Evolutionary conservation across 2,797 vertebrate genomes (phyloP).

Genomic region (Pipistrellus pygmaeus): DNA sequence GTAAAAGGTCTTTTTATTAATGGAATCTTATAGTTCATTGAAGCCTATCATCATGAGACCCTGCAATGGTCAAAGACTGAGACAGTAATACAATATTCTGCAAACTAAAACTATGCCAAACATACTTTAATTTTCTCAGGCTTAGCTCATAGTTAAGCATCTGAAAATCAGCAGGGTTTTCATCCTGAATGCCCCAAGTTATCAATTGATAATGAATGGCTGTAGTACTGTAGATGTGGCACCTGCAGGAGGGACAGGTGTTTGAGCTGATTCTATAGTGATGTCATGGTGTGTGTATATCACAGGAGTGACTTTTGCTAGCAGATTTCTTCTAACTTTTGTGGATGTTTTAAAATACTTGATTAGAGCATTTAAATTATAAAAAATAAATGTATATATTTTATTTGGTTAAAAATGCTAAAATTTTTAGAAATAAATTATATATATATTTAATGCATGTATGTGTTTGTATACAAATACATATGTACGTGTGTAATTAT

Average conservation of each 20-base stretch:
- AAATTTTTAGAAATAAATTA: constrained; percentile 6
- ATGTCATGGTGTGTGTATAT: background rate
- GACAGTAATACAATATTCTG: background rate
- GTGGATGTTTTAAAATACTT: constrained; percentile 3
- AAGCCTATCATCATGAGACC: background rate
- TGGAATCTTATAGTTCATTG: background rate
- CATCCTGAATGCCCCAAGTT: too few relatives aligned
- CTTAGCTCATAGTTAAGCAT: background rate
- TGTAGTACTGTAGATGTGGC: background rate
- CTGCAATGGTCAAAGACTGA: background rate
- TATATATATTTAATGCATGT: background rate
- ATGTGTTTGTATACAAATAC: background rate
- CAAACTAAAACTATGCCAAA: background rate
- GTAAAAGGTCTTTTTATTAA: background rate
- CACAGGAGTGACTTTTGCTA: background rate
- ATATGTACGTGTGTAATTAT: background rate
- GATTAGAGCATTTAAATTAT: background rate
- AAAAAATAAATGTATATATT: background rate
- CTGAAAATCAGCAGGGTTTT: background rate
- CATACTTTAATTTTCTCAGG: background rate
- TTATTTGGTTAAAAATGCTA: background rate
- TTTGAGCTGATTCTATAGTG: background rate
- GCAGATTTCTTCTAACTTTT: background rate
- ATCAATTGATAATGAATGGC: background rate
- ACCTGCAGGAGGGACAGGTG: background rate